Evolutionary conservation across 2,888 invertebrate species (phyloP), one percentile per base, ranked within the genome.

Genomic region (Caenorhabditis doughertyi): DNA sequence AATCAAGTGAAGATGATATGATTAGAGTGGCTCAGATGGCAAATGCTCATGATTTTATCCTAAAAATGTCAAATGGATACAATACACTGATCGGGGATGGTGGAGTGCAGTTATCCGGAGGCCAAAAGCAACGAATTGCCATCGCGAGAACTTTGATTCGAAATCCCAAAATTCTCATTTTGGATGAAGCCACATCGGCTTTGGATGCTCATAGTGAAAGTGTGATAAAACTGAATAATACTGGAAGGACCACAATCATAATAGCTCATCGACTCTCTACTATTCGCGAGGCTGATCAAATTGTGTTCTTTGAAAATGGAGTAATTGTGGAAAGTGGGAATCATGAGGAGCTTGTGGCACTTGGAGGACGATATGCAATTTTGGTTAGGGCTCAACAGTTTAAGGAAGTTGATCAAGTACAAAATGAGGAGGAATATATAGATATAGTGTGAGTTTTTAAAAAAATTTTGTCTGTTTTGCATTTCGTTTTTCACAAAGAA

Each of bases 201-300:
- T 65, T 79, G 5, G 87, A 87, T 81, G 84, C 85, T 35, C 81
- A 86, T 25, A 76, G 74, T 79, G 87, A 87, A 71, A 84, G 83
- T 42, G 55, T 86, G 42, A 85, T 87, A 3, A 85, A 88, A 11
- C 58, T 87, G 44, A 84, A 87, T 71, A 87, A 86, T 35, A 87
- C 88, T 4, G 88, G 87, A 56, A 83, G 87, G 39, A 86, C 88
- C 3, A 87, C 87, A 11, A 88, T 88, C 9, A 82, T 86, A 72
- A 86, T 86, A 47, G 86, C 85, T 11, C 86, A 86, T 42, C 51
- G 85, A 58, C 73, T 85, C n/a, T 82, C 86, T 0, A 86, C 86
- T 2, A 81, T 86, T 9, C 64, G 79, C 21, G 82, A 84, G 65
- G 86, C 86, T 13, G 86, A 85, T 29, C 73, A 82, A 39, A 86